These are phyloP conservation scores for Tympanuchus pallidicinctus DNA, from an alignment of 2,113 vertebrate genomes.

Conservation along the genomic window DNA sequence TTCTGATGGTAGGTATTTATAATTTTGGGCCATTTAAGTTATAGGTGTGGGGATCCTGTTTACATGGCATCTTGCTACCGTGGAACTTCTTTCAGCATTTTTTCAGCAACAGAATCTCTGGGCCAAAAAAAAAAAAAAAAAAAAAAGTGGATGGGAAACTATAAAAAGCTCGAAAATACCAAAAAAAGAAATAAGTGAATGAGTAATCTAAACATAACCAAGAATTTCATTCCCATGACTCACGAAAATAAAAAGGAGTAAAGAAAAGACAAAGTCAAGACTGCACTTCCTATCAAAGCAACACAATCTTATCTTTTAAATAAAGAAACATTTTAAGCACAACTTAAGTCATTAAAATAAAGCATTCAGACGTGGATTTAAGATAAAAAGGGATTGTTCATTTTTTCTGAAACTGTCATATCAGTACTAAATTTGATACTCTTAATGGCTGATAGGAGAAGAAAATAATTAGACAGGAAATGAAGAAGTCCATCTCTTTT, in stretches of 20 bases:
- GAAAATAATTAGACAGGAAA: constrained; percentile 35
- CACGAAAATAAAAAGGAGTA: constrained; percentile 7
- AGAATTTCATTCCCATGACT: constrained; percentile 74
- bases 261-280: constrained; percentile 33
- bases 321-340: not conserved
- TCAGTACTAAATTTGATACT: not conserved
- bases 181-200: constrained; percentile 71
- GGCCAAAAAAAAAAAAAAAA: constrained; percentile 56
- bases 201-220: constrained; percentile 71
- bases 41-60: constrained; percentile 80
- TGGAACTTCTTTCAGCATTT: constrained; percentile 58
- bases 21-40: constrained; percentile 68
- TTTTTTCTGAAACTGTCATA: constrained; percentile 16
- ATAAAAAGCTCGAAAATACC: constrained; percentile 73
- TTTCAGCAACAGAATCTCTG: constrained; percentile 57
- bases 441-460: constrained; percentile 5
- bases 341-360: constrained; percentile 31
- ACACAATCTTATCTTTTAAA: constrained; percentile 11
- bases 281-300: not conserved
- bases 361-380: not conserved
- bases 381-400: constrained; percentile 2
- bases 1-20: constrained; percentile 73
- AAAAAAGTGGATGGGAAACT: constrained; percentile 74
- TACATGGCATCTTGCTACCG: constrained; percentile 77
- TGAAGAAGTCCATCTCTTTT: not conserved